A percentile compares a stretch with the other conserved stretches of the same genome.
Conservation (phyloP, 2,888 invertebrate species). For the Dendrolimus houi region DNA sequence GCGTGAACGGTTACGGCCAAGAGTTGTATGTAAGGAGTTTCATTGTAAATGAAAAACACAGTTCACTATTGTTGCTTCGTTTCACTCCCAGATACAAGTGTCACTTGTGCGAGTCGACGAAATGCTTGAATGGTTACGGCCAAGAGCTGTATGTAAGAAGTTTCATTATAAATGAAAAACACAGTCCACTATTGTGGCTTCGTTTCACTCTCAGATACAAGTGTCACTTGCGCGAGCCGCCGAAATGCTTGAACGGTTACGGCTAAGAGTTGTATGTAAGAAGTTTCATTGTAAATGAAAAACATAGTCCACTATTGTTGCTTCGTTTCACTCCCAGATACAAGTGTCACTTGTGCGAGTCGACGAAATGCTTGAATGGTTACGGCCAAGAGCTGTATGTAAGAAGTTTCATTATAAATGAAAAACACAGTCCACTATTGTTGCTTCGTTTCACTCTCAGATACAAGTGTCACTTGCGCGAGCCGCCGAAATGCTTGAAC, state of each 20-base stretch:
- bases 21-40: constrained; percentile 58
- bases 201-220: constrained; percentile 68
- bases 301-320: too few species aligned
- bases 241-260: constrained; percentile 73
- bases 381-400: constrained; percentile 72
- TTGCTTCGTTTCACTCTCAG: constrained; percentile 29
- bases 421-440: constrained; percentile 36
- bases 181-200: too few species aligned
- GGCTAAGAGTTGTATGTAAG: constrained; percentile 76
- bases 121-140: constrained; percentile 74
- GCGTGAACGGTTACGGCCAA: constrained; percentile 62
- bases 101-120: constrained; percentile 83
- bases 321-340: constrained; percentile 52
- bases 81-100: constrained; percentile 78
- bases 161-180: constrained; percentile 52
- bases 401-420: constrained; percentile 29
- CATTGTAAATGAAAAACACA: constrained; percentile 29
- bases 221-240: constrained; percentile 85
- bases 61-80: too few species aligned
- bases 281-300: constrained; percentile 67
- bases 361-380: constrained; percentile 76
- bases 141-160: constrained; percentile 79
- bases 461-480: constrained; percentile 86
- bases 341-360: constrained; percentile 86
- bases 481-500: constrained; percentile 79